phyloP scores from a whole-genome alignment of 2,888 invertebrate species.

The Ormyrus rosae region DNA sequence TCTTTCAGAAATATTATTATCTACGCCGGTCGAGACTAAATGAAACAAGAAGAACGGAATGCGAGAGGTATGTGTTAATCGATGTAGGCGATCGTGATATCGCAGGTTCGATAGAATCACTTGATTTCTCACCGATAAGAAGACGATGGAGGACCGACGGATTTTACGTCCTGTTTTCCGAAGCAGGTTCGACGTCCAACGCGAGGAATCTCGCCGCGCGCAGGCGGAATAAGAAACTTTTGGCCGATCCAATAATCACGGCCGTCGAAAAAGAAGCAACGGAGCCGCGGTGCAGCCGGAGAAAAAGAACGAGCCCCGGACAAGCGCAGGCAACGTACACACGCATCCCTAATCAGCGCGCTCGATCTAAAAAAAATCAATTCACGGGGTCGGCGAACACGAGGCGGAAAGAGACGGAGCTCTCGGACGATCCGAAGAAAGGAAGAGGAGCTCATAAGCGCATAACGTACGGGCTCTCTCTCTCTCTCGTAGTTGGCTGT shows the following conservation, averaged over 20 bases:
- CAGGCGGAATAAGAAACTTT: not conserved
- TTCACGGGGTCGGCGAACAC: conserved; percentile 43
- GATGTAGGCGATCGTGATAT: conserved; percentile 1
- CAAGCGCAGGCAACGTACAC: conserved; percentile 8
- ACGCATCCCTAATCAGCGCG: conserved; percentile 16
- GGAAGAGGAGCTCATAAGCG: too few species aligned
- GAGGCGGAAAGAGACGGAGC: not conserved
- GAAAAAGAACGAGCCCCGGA: not conserved
- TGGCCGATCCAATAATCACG: not conserved
- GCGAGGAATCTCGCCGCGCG: too few species aligned
- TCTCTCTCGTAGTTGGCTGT: too few species aligned
- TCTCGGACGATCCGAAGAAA: too few species aligned
- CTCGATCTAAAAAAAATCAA: conserved; percentile 33
- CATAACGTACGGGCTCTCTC: too few species aligned
- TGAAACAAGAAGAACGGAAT: too few species aligned
- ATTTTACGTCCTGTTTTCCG: not conserved
- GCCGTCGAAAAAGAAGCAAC: not conserved
- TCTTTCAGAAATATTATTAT: too few species aligned
- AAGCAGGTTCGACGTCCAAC: too few species aligned
- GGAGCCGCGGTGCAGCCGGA: not conserved
- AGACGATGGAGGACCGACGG: not conserved
- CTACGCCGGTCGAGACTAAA: too few species aligned
- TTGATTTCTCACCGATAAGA: conserved; percentile 30
- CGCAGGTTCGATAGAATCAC: conserved; percentile 7
- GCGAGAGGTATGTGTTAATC: not conserved